Evolutionary conservation across 2,113 vertebrate species (phyloP), one percentile per base, ranked within the genome.

Genomic region (Polypterus senegalus): DNA sequence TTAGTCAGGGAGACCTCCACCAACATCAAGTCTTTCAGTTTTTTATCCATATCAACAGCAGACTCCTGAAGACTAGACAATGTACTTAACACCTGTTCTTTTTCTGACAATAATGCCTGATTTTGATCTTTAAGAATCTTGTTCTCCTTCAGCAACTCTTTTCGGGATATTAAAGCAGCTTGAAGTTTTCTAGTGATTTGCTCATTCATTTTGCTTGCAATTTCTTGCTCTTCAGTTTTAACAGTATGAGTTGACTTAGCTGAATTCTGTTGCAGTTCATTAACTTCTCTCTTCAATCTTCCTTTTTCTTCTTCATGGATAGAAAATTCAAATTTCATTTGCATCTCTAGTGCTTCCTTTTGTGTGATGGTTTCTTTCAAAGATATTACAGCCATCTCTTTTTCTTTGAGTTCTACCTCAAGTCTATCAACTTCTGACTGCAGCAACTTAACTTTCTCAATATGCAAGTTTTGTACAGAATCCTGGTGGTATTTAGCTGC

Each of bases 141-240:
- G 3, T 87, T 92, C 75, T 90, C 86, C 70, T 81, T 88, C 64
- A 89, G 5, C 4, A 81, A 78, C 55, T 92, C 89, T 69, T 90
- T 94, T 52, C 91, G 84, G 0, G 89, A 92, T 61, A 91, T 77
- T 60, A 94, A 77, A 62, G 91, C 90, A 0, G 90, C 91, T 59
- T 93, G 90, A 4, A 93, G 70, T 49, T 91, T 94, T 70, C 81
- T 86, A 3, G 87, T 88, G 2, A 91, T 70, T 11, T 69, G 82
- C 8, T 83, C 77, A 11, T 74, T 82, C 68, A 69, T 61, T 68
- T 71, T 81, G 48, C 70, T 62, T 57, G 69, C 70, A 48, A 53
- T 62, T 27, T 27, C 66, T 10, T 61, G 77, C 43, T 82, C 70
- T 5, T 66, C 71, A 3, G 6, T 44, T 63, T 69, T 74, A 7